phyloP scores from a whole-genome alignment of 92 coral and sea anemone species.

The Porites rus region DNA sequence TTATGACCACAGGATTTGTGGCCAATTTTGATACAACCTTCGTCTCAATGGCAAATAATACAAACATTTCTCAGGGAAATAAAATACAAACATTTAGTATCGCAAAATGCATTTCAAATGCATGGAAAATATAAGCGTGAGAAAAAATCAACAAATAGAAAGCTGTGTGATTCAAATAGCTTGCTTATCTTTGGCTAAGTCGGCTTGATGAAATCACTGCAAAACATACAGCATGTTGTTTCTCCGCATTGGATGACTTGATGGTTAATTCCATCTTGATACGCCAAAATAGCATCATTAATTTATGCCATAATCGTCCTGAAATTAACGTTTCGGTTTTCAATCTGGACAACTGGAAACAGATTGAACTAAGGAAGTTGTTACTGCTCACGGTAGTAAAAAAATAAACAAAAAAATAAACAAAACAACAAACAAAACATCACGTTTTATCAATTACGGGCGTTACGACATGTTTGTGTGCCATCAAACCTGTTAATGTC shows the following conservation, averaged over 20 bases:
- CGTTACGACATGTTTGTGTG: too few relatives aligned
- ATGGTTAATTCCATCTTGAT: background rate
- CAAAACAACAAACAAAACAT: too few relatives aligned
- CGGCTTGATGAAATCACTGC: background rate
- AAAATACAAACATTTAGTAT: too few relatives aligned
- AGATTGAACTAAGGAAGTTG: background rate
- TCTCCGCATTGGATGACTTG: background rate
- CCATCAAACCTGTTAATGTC: too few relatives aligned
- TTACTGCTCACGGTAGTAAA: background rate
- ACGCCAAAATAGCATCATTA: slow-evolving; percentile 16
- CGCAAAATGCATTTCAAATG: background rate
- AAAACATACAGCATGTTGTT: slow-evolving; percentile 1
- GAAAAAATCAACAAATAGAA: background rate
- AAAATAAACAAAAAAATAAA: background rate
- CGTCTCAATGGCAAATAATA: background rate
- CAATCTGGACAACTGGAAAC: background rate
- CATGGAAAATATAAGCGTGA: background rate
- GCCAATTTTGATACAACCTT: background rate
- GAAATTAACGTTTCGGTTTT: background rate
- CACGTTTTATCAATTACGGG: too few relatives aligned
- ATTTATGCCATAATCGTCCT: background rate
- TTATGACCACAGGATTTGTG: background rate
- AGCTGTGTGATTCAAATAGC: background rate
- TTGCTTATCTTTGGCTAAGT: background rate
- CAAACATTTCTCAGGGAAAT: background rate